Conservation (phyloP, 2,888 invertebrate genomes). For the Hartigia nigra region DNA sequence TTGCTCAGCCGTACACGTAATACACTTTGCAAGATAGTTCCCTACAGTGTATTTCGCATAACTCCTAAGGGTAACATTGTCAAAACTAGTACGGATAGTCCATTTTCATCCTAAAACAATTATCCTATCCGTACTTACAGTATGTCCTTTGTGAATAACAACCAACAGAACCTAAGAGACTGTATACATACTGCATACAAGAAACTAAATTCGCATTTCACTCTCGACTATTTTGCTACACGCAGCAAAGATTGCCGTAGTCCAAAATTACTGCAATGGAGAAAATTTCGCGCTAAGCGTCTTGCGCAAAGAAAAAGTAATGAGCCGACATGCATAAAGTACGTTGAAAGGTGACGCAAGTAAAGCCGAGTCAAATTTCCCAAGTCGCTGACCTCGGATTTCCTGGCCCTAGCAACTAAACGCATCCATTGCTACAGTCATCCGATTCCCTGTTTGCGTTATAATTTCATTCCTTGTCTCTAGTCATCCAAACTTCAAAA, state of each 20-base stretch:
- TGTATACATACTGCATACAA: too few relatives aligned
- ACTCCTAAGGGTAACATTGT: background rate
- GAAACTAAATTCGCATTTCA: too few relatives aligned
- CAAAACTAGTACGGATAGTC: background rate
- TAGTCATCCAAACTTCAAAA: background rate
- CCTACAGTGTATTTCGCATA: background rate
- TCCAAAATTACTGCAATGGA: background rate
- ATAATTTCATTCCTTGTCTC: background rate
- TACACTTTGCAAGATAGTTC: background rate
- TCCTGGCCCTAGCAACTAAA: constrained; percentile 16
- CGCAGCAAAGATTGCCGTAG: background rate
- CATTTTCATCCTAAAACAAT: background rate
- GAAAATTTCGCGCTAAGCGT: background rate
- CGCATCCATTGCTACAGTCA: background rate
- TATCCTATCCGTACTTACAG: background rate
- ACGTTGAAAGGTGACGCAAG: background rate
- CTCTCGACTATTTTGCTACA: background rate
- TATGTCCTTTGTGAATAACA: too few relatives aligned
- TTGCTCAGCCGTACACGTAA: background rate
- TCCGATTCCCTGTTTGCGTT: background rate
- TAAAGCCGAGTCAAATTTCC: constrained; percentile 18
- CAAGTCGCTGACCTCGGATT: constrained; percentile 28
- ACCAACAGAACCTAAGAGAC: too few relatives aligned
- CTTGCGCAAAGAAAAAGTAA: background rate
- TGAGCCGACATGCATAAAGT: background rate